Evolutionary conservation across 2,888 invertebrate species (phyloP).

Genomic region (Tipula lateralis): DNA sequence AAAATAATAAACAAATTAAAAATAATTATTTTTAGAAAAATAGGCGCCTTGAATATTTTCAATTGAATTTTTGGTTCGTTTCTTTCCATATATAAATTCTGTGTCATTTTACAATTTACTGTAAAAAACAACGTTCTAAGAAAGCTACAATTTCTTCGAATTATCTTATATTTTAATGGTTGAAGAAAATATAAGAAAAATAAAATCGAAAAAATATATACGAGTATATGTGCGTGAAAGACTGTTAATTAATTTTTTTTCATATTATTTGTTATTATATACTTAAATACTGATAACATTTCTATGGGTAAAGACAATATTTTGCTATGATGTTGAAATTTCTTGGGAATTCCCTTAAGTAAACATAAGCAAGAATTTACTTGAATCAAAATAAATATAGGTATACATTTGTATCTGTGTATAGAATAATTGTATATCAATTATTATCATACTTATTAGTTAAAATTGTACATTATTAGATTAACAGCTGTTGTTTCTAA

Average conservation of each 20-base stretch:
- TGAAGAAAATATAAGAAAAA: background rate
- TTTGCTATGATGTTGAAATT: background rate
- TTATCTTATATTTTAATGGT: background rate
- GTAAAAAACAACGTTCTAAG: conserved; percentile 7
- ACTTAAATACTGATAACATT: background rate
- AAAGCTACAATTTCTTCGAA: background rate
- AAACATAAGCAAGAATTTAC: background rate
- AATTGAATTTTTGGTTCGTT: background rate
- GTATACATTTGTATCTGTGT: background rate
- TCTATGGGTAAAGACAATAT: background rate
- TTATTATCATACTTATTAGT: background rate
- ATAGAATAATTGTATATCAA: background rate
- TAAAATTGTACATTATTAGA: too few species aligned
- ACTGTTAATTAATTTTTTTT: background rate
- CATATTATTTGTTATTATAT: background rate
- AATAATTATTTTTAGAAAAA: conserved; percentile 19
- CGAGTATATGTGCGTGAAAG: background rate
- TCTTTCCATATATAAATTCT: background rate
- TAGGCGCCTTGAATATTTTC: background rate
- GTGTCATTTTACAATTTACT: background rate
- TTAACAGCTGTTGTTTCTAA: background rate
- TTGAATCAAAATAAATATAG: background rate
- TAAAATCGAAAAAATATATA: background rate
- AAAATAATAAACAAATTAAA: conserved; percentile 14
- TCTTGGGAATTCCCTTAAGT: background rate